Conservation (phyloP, 2,113 vertebrate species). For the Zeus faber region DNA sequence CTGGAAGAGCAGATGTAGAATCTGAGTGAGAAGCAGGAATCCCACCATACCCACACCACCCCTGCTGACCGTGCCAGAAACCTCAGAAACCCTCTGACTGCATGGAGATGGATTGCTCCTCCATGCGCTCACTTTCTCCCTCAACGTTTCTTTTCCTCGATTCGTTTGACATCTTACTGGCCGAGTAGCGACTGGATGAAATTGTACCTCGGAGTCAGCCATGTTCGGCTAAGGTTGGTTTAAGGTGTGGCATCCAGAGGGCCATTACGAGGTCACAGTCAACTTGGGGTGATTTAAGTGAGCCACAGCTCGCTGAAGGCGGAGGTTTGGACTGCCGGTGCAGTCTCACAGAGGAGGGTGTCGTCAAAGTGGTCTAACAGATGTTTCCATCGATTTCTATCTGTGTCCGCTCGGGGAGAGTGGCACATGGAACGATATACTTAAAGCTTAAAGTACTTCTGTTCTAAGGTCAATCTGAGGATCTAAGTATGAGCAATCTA, state of each 20-base stretch:
- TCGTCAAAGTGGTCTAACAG: constrained; percentile 58
- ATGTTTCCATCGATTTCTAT: constrained; percentile 58
- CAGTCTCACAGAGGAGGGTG: constrained; percentile 22
- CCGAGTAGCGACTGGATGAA: constrained; percentile 18
- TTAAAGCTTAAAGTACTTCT: no score
- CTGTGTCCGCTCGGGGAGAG: constrained; percentile 31
- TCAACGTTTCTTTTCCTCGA: constrained; percentile 46
- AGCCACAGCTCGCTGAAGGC: constrained; percentile 48
- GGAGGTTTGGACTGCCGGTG: constrained; percentile 24
- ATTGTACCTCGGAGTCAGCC: constrained; percentile 33
- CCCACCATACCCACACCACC: constrained; percentile 48
- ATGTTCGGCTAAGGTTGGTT: constrained; percentile 52
- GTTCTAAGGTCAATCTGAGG: no score
- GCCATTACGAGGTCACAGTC: constrained; percentile 48
- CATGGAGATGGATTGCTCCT: constrained; percentile 44
- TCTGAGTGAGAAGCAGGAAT: constrained; percentile 44
- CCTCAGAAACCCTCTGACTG: constrained; percentile 25
- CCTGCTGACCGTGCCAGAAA: constrained; percentile 41
- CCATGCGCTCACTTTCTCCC: constrained; percentile 37
- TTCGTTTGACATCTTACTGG: constrained; percentile 65
- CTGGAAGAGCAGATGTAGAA: not conserved
- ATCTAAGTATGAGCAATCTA: no score
- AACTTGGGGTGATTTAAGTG: constrained; percentile 54
- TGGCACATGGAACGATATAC: constrained; percentile 46
- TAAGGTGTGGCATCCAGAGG: constrained; percentile 51